phyloP scores from a whole-genome alignment of 2,888 invertebrate species.

The Cheilosia soror region DNA sequence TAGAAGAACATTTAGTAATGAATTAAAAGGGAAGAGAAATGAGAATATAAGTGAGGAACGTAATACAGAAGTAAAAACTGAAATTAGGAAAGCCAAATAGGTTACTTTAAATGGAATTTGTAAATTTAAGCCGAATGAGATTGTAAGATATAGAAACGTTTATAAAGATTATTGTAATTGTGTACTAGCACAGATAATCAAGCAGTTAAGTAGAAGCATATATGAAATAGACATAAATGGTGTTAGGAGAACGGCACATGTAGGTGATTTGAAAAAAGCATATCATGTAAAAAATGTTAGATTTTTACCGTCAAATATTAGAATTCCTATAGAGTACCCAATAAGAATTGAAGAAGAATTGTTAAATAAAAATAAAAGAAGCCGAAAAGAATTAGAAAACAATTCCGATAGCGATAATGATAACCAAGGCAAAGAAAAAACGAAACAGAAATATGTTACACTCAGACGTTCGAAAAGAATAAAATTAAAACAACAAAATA shows the following conservation, averaged over 20 bases:
- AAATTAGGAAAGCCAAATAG: too few species aligned
- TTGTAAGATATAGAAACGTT: background rate
- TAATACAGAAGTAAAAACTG: too few species aligned
- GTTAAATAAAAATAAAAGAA: background rate
- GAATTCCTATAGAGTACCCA: constrained; percentile 1
- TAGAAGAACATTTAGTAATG: background rate
- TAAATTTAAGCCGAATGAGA: too few species aligned
- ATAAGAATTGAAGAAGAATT: background rate
- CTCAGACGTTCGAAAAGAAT: background rate
- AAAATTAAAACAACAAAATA: background rate
- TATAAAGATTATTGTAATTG: background rate
- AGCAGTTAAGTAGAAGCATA: too few species aligned
- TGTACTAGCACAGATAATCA: too few species aligned
- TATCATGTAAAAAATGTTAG: background rate
- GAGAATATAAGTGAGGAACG: background rate
- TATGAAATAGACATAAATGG: too few species aligned
- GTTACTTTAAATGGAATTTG: too few species aligned
- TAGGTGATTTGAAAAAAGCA: too few species aligned
- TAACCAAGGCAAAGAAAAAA: background rate
- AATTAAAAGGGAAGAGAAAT: background rate
- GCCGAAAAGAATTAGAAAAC: background rate
- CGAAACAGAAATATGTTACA: too few species aligned
- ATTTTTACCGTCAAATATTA: constrained; percentile 2
- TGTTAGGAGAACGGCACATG: too few species aligned
- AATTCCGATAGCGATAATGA: background rate